Evolutionary conservation across 2,888 invertebrate genomes (phyloP).

Genomic region (Aspidiotus rigidus): DNA sequence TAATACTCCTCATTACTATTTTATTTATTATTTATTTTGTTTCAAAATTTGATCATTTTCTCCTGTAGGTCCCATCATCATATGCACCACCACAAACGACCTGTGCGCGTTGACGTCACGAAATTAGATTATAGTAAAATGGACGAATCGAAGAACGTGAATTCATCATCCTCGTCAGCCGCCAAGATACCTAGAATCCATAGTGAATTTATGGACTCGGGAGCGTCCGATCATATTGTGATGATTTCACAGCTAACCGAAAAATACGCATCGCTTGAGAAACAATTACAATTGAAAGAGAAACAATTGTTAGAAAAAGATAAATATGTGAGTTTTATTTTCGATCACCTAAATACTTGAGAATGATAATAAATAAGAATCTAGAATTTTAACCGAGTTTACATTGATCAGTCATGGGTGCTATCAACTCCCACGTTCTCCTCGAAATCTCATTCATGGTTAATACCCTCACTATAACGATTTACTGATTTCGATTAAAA

Average conservation of each 20-base stretch:
- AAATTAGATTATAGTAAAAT: conserved; percentile 46
- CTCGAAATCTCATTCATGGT: no score
- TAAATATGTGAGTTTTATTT: conserved; percentile 58
- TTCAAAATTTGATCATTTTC: neutral
- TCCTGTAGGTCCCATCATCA: conserved; percentile 43
- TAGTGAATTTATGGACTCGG: conserved; percentile 56
- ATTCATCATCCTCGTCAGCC: conserved; percentile 46
- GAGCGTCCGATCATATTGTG: conserved; percentile 84
- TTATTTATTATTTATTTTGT: neutral
- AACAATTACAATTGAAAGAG: conserved; percentile 76
- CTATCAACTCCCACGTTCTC: no score
- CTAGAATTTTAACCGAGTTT: neutral
- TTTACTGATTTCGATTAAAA: no score
- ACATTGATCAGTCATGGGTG: no score
- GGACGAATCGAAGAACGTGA: conserved; percentile 21
- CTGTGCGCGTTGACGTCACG: conserved; percentile 58
- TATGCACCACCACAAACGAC: conserved; percentile 60
- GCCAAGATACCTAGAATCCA: conserved; percentile 46
- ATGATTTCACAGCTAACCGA: conserved; percentile 91
- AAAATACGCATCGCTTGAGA: conserved; percentile 82
- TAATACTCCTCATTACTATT: neutral
- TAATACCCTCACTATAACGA: no score
- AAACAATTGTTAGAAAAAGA: conserved; percentile 78
- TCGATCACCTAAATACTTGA: conserved; percentile 13
- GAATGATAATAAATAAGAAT: conserved; percentile 26